Evolutionary conservation across 30 jellyfish, hydroid and myxozoan species (phyloP), one percentile per base, ranked within the genome.

Genomic region (Pseudorhiza aurosa): DNA sequence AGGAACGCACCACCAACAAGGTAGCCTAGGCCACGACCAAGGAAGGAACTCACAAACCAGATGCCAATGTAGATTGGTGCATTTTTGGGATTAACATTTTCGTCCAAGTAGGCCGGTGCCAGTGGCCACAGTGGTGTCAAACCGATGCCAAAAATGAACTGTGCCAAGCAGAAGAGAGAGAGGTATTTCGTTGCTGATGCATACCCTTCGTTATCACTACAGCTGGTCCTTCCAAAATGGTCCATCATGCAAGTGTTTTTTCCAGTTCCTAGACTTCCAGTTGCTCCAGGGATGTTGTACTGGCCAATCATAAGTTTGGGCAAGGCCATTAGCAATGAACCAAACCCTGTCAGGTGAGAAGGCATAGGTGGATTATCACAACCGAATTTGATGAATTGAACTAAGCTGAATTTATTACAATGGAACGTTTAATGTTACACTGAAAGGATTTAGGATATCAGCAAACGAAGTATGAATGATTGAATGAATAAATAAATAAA

Each of bases 11-110:
- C 96, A 37, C 96, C 96, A 31, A 77, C 42, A 8, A 73, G 22
- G 47, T 58, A 70, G 8, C 98, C 98, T 35, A 85, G 36, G 21
- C 96, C 96, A n/a, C 95, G 96, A 2, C 98, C 98, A 56, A 91
- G 37, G 45, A 83, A 85, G 5, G 88, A 84, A 6, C 88, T 33
- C 24, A 87, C 95, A 37, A 75, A 77, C 95, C 95, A 91, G 1
- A 77, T 42, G 6, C 98, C 98, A 57, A 91, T 67, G 74, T 91
- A 91, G 29, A 91, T 65, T 1, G 98, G 98, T 18, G 96, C 56
- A 44, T 63, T 75, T 30, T 82, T 81, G 1, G 98, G 98, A 32
- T 87, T 31, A 15, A 91, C 95, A 72, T 84, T 91, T 42, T 91
- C 98, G 43, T 91, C 98, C 46, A 91, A 56, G 55, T 73, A 91